These are phyloP conservation scores for Hemicentrotus pulcherrimus DNA, from an alignment of 35 echinoderm and acorn worm species.

Conservation along the genomic window DNA sequence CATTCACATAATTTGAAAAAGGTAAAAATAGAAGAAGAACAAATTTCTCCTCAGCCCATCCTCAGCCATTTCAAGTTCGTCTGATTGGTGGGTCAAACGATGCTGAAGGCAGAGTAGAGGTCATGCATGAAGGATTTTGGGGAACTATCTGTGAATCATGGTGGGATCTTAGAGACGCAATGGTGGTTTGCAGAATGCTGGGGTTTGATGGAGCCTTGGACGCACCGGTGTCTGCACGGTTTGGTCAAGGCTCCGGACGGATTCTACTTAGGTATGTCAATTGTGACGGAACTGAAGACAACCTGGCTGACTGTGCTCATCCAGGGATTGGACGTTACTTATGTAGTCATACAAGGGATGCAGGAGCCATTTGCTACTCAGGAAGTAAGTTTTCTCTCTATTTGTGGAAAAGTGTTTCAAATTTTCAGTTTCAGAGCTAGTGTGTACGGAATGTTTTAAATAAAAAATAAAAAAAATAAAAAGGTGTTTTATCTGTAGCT, in stretches of 20 bases:
- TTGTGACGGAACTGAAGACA: neutral
- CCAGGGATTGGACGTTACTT: neutral
- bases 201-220: neutral
- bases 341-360: constrained; percentile 19
- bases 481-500: too few relatives aligned
- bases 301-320: neutral
- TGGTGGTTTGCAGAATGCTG: neutral
- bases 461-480: too few relatives aligned
- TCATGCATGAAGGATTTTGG: neutral
- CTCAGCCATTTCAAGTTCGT: neutral
- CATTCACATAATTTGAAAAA: too few relatives aligned
- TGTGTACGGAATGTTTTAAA: too few relatives aligned
- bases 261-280: neutral
- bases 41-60: too few relatives aligned
- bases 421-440: too few relatives aligned
- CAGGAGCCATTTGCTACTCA: constrained; percentile 35
- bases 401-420: too few relatives aligned
- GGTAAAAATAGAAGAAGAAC: neutral
- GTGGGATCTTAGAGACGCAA: neutral
- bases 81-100: neutral
- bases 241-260: neutral
- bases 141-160: neutral
- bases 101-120: neutral
- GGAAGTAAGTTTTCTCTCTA: too few relatives aligned
- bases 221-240: neutral